A percentile compares a stretch with the other conserved stretches of the same genome.
phyloP scores from a whole-genome alignment of 2,888 invertebrate genomes.

The Agrilus mali region DNA sequence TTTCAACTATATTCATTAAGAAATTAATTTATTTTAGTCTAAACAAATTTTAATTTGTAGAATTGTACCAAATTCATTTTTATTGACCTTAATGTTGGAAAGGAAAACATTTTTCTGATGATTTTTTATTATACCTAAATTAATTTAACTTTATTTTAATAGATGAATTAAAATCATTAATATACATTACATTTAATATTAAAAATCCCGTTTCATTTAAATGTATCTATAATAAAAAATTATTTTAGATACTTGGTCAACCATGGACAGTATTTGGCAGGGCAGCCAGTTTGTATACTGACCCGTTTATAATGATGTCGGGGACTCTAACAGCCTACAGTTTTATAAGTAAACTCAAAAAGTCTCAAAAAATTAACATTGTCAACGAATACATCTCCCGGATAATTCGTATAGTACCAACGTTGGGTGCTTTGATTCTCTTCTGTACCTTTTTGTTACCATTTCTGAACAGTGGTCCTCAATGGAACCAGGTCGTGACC shows the following conservation, averaged over 20 bases:
- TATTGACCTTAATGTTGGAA: too few relatives aligned
- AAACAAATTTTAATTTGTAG: too few relatives aligned
- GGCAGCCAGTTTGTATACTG: conserved; percentile 57
- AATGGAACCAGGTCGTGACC: conserved; percentile 55
- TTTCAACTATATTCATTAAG: too few relatives aligned
- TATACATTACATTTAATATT: too few relatives aligned
- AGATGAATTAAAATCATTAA: too few relatives aligned
- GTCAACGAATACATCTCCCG: conserved; percentile 49
- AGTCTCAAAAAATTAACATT: conserved; percentile 40
- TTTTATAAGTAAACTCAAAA: conserved; percentile 44
- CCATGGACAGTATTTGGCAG: conserved; percentile 55
- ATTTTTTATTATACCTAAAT: too few relatives aligned
- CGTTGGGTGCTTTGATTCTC: conserved; percentile 48
- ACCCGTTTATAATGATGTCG: conserved; percentile 58
- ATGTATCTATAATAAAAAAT: conserved; percentile 1
- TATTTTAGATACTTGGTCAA: conserved; percentile 41
- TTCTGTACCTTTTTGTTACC: conserved; percentile 57
- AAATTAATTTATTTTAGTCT: too few relatives aligned
- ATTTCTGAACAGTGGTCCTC: conserved; percentile 48
- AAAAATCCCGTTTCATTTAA: conserved; percentile 5
- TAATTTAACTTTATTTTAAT: too few relatives aligned
- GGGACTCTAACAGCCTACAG: conserved; percentile 53
- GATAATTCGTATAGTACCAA: conserved; percentile 49
- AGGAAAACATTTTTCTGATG: too few relatives aligned
- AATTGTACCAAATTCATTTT: too few relatives aligned